Evolutionary conservation across 2,113 vertebrate species (phyloP), one percentile per base, ranked within the genome.

Genomic region (Dolichallabes microphthalmus): DNA sequence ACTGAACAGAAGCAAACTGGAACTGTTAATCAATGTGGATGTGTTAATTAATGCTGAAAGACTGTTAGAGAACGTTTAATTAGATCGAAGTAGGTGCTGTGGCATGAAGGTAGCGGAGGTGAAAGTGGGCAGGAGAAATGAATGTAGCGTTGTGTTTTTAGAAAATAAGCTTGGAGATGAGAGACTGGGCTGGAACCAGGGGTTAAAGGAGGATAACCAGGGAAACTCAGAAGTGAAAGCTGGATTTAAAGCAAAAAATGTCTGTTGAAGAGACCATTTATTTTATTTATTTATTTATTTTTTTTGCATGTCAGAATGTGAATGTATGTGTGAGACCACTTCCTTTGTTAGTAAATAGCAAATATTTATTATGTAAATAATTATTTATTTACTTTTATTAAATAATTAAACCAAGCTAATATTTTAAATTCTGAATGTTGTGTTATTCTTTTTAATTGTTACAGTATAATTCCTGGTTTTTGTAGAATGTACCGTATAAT

Each of bases 281-380:
- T 57, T 63, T 86, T 75, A n/a, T n/a, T n/a, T n/a, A n/a, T 85
- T 71, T 22, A 25, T 15, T 71, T 22, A 25, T 15, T 55, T 74
- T 50, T 27, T 32, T 22, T 60, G 85, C 85, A 87, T 75, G 55
- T 86, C 53, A 66, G 39, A 80, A 57, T 82, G 77, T 66, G 84
- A 45, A 45, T 17, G 81, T 75, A 60, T 84, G 71, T 80, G 35
- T 66, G 52, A 87, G 85, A 87, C 64, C 85, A 84, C 52, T 27
- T 88, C 55, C 82, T 90, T 87, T 84, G 60, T 82, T 39, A 39
- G 69, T 85, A 85, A 82, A 87, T 87, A 73, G 82, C 92, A 91
- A 91, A 93, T 96, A 98, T 95, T 98, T 99, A 98, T 98, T 98
- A 95, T 96, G 96, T 96, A 95, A 92, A 95, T 95, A 96, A 92